phyloP scores from a whole-genome alignment of 2,888 invertebrate species.

The Sphinx pinastri region DNA sequence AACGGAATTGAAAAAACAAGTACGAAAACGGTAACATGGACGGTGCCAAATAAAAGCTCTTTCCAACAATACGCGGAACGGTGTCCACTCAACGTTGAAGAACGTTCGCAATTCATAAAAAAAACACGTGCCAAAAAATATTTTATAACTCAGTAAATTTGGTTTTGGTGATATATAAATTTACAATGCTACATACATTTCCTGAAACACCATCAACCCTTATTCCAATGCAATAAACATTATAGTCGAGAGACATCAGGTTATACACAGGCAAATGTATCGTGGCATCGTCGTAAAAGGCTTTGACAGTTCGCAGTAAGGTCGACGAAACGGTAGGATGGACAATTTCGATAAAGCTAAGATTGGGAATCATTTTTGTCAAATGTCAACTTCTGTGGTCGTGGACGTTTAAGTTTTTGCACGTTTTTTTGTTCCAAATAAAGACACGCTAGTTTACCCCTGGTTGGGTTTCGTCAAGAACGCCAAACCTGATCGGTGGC shows the following conservation, averaged over 20 bases:
- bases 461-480: constrained; percentile 49
- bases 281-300: constrained; percentile 61
- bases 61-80: constrained; percentile 20
- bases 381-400: constrained; percentile 82
- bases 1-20: constrained; percentile 7
- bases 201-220: background rate
- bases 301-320: constrained; percentile 82
- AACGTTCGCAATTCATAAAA: constrained; percentile 39
- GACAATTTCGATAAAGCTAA: constrained; percentile 72
- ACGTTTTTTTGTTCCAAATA: constrained; percentile 42
- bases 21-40: background rate
- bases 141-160: constrained; percentile 78
- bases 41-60: constrained; percentile 22
- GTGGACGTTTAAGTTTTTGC: constrained; percentile 57
- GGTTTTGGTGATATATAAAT: constrained; percentile 72
- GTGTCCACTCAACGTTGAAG: constrained; percentile 38
- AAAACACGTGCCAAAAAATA: constrained; percentile 53
- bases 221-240: constrained; percentile 36
- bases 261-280: constrained; percentile 34
- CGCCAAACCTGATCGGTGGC: constrained; percentile 24
- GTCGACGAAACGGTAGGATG: constrained; percentile 79
- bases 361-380: constrained; percentile 78
- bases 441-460: constrained; percentile 35
- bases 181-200: constrained; percentile 36
- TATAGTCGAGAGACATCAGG: constrained; percentile 32